Percentiles rank a stretch among this genome's conserved stretches.
Evolutionary conservation across 2,888 invertebrate species (phyloP).

Genomic region (Peribatodes rhomboidaria): DNA sequence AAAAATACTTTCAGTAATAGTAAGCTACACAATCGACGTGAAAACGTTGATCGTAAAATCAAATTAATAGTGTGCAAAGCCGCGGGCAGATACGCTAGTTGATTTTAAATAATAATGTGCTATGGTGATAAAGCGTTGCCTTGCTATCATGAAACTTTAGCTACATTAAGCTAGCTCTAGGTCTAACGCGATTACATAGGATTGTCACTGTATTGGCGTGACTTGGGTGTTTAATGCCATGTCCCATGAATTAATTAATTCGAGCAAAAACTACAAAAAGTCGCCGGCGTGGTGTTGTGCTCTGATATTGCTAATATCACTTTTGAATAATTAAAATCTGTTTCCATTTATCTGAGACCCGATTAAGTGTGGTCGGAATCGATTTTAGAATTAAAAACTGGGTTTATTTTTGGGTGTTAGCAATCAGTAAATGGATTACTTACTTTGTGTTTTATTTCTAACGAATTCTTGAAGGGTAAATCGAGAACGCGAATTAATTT

Average conservation of each 20-base stretch:
- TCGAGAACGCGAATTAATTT: neutral
- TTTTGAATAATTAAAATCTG: slow-evolving; percentile 32
- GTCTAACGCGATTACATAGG: too few species aligned
- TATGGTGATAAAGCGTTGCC: too few species aligned
- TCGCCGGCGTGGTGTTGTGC: slow-evolving; percentile 21
- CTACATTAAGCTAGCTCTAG: too few species aligned
- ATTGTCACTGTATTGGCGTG: neutral
- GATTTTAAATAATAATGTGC: too few species aligned
- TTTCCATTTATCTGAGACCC: slow-evolving; percentile 24
- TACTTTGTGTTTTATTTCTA: neutral
- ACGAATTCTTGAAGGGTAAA: neutral
- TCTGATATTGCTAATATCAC: slow-evolving; percentile 6
- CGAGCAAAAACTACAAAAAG: slow-evolving; percentile 30
- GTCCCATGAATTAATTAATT: neutral
- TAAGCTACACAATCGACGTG: too few species aligned
- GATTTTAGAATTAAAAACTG: slow-evolving; percentile 10
- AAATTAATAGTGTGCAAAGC: too few species aligned
- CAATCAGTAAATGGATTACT: neutral
- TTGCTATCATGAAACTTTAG: too few species aligned
- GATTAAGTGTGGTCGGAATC: slow-evolving; percentile 20
- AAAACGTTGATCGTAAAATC: too few species aligned
- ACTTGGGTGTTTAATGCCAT: neutral
- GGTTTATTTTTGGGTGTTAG: slow-evolving; percentile 2
- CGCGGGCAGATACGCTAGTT: too few species aligned
- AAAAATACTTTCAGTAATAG: too few species aligned